Evolutionary conservation across 2,888 invertebrate genomes (phyloP).

Genomic region (Onchidella celtica): DNA sequence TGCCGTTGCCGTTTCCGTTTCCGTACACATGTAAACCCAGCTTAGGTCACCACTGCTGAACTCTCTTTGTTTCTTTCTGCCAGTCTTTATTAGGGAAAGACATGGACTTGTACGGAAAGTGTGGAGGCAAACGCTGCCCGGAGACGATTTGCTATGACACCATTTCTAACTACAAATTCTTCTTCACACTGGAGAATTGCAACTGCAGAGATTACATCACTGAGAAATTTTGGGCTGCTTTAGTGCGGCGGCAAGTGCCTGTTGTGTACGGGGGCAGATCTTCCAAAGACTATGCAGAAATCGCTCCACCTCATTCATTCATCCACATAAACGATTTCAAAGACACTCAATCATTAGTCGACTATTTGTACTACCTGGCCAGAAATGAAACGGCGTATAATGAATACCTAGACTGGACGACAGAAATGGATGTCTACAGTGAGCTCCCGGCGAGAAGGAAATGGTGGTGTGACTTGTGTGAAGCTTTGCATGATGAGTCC

Average conservation of each 20-base stretch:
- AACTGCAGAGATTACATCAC: slow-evolving; percentile 67
- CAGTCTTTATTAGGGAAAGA: slow-evolving; percentile 46
- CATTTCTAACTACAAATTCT: slow-evolving; percentile 63
- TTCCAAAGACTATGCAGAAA: slow-evolving; percentile 45
- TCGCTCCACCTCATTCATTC: slow-evolving; percentile 55
- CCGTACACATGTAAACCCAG: no score
- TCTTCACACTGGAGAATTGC: slow-evolving; percentile 67
- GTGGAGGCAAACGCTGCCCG: slow-evolving; percentile 57
- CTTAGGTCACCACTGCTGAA: no score
- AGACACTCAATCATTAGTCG: slow-evolving; percentile 55
- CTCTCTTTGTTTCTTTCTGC: no score
- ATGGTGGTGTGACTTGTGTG: slow-evolving; percentile 62
- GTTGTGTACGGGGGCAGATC: slow-evolving; percentile 64
- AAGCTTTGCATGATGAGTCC: slow-evolving; percentile 59
- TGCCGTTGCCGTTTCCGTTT: no score
- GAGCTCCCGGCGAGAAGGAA: slow-evolving; percentile 54
- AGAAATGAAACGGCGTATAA: slow-evolving; percentile 63
- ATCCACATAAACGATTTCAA: slow-evolving; percentile 56
- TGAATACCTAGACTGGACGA: slow-evolving; percentile 63
- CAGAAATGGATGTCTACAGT: slow-evolving; percentile 54
- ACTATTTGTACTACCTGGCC: slow-evolving; percentile 57
- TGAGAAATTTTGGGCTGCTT: slow-evolving; percentile 66
- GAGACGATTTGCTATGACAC: slow-evolving; percentile 54
- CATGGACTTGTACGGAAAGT: slow-evolving; percentile 64
- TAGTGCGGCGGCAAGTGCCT: slow-evolving; percentile 61